Base-by-base conservation (phyloP, 1,140 invertebrate genomes). In the Achroia grisella region DNA sequence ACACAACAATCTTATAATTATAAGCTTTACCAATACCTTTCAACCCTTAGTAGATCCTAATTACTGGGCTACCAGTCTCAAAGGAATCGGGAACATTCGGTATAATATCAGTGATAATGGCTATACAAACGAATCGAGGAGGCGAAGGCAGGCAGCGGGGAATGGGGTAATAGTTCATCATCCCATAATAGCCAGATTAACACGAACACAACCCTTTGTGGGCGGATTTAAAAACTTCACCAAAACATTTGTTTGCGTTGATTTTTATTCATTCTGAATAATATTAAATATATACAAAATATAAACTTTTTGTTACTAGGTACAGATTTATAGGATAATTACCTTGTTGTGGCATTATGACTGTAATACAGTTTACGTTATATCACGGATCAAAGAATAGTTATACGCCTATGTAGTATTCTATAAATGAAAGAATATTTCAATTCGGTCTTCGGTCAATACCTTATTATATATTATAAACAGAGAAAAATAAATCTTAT, bases 161-260 rank as follows among this genome's bases (percentile, higher is more conserved):
- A 23, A 17, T 10, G 32, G 11, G 31, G 50, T 56, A 58, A 65
- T 66, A 64, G 67, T 68, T 69, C 57, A 68, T 73, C 59, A 80
- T 78, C 65, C 65, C 48, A 67, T 81, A 81, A 84, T 80, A 65
- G 63, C 41, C 46, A 68, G 74, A 79, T 78, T 82, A 80, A 67
- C 65, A 55, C 68, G 60, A 62, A n/a, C 53, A 44, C 63, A 79
- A 79, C 80, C 78, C 77, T 82, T 81, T 82, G 76, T 72, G 75
- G 77, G 57, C 49, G 68, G 73, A 60, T 69, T 67, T 56, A 65
- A 76, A 76, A 79, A 78, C 75, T 75, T 57, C 50, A 62, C 48
- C 66, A 73, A 76, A 76, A 78, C 70, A 78, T 76, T 73, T 74
- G 52, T 43, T 30, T 51, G 47, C 57, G 39, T 47, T 62, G 48